Evolutionary conservation across 2,797 vertebrate genomes (phyloP), one percentile per base, ranked within the genome.

Genomic region (Hypotaenidia philippensis): DNA sequence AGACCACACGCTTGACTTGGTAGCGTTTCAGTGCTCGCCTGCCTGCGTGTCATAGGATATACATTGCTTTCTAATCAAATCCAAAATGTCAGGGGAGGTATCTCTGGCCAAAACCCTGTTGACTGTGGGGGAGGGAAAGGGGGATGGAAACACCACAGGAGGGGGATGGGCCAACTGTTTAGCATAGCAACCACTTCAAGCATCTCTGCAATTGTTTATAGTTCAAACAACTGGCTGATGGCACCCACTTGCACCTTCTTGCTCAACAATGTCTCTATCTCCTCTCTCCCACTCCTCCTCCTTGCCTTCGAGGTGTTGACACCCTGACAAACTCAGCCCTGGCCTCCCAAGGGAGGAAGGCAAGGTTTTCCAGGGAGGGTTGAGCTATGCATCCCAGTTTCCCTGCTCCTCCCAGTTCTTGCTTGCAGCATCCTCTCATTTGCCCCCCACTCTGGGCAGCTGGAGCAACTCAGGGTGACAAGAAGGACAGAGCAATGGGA

Each of bases 221-320:
- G 83, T 84, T 96, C 83, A 94, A 93, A 96, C 74, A 92, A 87
- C 60, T 11, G 56, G 64, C 74, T 89, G 93, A 60, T 87, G 83
- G 94, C 88, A 96, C 66, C 74, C 66, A 36, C 85, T 90, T 91
- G 74, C 63, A 66, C 83, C 88, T 95, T 96, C 92, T 91, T 96
- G 92, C 92, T 95, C 92, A 92, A 93, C 31, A 23, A 29, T 64
- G 40, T 74, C 38, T 93, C 81, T 70, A 34, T 49, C 93, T 91
- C 59, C 44, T 88, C 66, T 65, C 79, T 49, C 17, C n/a, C 55
- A 68, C 77, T 60, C 90, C 88, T 82, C 81, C 91, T 92, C 86
- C 71, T 64, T n/a, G 66, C 88, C 93, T 87, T 84, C 69, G 69
- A 90, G 94, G 81, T 66, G 63, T 88, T 87, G 86, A 82, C 88